Conservation (phyloP, 2,113 vertebrate genomes). For the Lethenteron camtschaticum region DNA sequence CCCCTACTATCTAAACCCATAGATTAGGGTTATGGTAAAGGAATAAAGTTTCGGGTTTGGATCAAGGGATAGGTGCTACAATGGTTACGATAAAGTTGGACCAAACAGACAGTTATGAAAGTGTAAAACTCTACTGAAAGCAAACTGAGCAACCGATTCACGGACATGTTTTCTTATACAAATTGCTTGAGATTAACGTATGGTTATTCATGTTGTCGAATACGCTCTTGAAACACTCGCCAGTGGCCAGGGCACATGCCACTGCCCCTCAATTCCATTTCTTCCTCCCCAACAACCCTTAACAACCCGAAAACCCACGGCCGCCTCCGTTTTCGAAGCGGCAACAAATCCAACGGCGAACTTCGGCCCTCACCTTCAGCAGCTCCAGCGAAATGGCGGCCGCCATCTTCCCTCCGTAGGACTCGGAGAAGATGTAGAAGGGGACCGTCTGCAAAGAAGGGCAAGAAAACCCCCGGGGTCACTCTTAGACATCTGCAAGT, state of each 20-base stretch:
- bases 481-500: no score
- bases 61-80: no score
- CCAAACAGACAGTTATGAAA: no score
- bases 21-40: no score
- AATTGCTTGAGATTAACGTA: no score
- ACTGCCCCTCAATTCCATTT: not conserved
- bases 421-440: slow-evolving; percentile 94
- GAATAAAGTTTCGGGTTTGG: no score
- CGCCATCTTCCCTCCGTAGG: slow-evolving; percentile 92
- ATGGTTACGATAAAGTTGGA: no score
- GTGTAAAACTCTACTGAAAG: no score
- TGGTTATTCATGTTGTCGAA: not conserved
- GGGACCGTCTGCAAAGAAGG: slow-evolving; percentile 32
- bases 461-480: not conserved
- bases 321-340: not conserved
- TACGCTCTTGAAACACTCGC: not conserved
- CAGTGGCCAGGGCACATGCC: not conserved
- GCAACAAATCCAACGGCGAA: not conserved
- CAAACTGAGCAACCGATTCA: no score
- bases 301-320: not conserved
- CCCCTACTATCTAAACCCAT: no score
- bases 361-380: slow-evolving; percentile 26
- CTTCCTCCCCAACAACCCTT: not conserved
- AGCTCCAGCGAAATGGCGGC: slow-evolving; percentile 51
- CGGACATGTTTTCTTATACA: no score